Evolutionary conservation across 2,797 vertebrate genomes (phyloP).

Genomic region (Bucorvus abyssinicus): DNA sequence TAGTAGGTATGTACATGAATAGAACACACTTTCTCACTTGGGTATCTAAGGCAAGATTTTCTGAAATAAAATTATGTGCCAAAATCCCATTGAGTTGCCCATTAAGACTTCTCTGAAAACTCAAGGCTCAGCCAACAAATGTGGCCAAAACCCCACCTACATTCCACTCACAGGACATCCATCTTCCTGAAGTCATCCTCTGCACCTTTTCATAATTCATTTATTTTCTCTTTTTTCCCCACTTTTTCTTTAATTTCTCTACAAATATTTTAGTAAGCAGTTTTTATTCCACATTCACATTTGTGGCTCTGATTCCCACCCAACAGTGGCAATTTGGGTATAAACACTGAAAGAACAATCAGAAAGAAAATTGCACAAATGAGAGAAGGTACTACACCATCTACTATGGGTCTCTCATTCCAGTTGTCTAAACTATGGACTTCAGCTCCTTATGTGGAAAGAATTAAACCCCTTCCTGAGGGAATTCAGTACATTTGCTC

Average conservation of each 20-base stretch:
- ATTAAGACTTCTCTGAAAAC: neutral
- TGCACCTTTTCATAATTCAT: neutral
- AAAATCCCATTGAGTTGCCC: neutral
- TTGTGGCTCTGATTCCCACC: neutral
- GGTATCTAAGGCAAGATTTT: neutral
- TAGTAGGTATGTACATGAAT: neutral
- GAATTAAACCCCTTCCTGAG: neutral
- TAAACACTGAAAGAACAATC: neutral
- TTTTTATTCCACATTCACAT: neutral
- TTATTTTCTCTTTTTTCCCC: neutral
- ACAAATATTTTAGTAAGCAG: neutral
- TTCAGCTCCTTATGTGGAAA: neutral
- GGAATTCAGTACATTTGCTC: neutral
- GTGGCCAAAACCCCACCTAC: neutral
- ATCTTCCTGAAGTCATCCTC: neutral
- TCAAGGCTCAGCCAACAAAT: neutral
- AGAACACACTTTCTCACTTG: neutral
- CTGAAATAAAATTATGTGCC: neutral
- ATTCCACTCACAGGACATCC: neutral
- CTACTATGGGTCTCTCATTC: neutral
- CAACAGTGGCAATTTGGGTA: neutral
- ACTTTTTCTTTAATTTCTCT: neutral
- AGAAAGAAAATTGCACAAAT: neutral
- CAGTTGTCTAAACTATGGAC: neutral
- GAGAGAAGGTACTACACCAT: neutral